A percentile compares a stretch with the other conserved stretches of the same genome.
Evolutionary conservation across 2,797 vertebrate genomes (phyloP).

Genomic region (Tympanoctomys barrerae): DNA sequence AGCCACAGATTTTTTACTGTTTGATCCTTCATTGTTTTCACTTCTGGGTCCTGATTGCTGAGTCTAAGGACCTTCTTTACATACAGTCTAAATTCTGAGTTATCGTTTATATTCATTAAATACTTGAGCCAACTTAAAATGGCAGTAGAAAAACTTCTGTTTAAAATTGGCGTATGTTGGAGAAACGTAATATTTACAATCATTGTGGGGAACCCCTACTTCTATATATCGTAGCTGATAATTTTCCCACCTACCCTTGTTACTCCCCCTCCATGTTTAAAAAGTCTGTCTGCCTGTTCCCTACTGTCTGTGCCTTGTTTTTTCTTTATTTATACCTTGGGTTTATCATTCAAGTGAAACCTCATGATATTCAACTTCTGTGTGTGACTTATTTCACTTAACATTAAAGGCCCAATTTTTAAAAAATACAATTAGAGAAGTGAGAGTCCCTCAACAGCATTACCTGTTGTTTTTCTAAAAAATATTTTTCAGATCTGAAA

Average conservation of each 20-base stretch:
- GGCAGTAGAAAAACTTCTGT: neutral
- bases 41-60: neutral
- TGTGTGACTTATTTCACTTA: neutral
- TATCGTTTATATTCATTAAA: constrained; percentile 4
- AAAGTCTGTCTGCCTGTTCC: neutral
- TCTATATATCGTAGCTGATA: neutral
- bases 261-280: neutral
- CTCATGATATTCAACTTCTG: neutral
- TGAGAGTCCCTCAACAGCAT: neutral
- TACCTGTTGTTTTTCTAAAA: constrained; percentile 31
- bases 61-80: neutral
- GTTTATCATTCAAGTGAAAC: neutral
- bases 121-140: constrained; percentile 44
- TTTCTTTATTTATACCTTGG: neutral
- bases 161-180: neutral
- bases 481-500: constrained; percentile 46
- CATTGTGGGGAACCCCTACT: neutral
- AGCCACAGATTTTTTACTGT: neutral
- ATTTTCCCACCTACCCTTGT: neutral
- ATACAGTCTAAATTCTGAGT: constrained; percentile 24
- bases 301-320: neutral
- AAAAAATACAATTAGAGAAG: neutral
- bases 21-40: neutral
- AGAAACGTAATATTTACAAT: neutral
- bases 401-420: neutral